Evolutionary conservation across 2,888 invertebrate species (phyloP), one percentile per base, ranked within the genome.

Genomic region (Exocentrus adspersus): DNA sequence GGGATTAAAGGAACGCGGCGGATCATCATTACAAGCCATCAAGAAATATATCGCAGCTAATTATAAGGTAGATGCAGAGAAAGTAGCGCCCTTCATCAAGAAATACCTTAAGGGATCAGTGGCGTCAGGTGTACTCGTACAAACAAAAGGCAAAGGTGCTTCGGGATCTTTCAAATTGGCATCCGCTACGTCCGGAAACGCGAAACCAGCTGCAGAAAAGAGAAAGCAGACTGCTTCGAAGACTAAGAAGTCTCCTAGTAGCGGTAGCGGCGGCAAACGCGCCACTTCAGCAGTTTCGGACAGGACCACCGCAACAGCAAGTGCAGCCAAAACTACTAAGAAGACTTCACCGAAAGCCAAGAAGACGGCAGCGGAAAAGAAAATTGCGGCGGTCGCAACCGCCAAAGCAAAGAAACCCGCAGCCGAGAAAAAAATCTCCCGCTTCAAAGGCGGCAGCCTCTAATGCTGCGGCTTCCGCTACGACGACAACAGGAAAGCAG

Each of bases 31-130:
- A 67, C 84, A 72, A 76, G 86, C 87, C 1, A 89, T 89, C 77
- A 89, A 88, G 77, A 90, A 89, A 75, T 89, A 87, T 77, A 85
- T 90, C 57, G 79, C 84, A 2, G 81, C 84, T 19, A 86, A 84
- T 61, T 88, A 88, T 84, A 86, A 86, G 62, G 82, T 88, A 6
- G 88, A 89, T 73, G 83, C 84, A 1, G 86, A 37, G 86, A 63
- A 88, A 72, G 76, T 86, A 50, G 83, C 86, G 0, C 84, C 85
- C 1, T 88, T 85, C 79, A 89, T 90, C 71, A 87, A 85, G 67
- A 87, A 86, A 63, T 88, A 86, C 70, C 72, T 89, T 65, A 88
- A 87, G 77, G 75, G 80, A n/a, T 86, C 87, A n/a, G 86, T 89
- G 10, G 81, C 79, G 1, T 82, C 83, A 42, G 86, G 87, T 2